phyloP scores from a whole-genome alignment of 1,140 invertebrate genomes.

The Muscidifurax raptorellus region DNA sequence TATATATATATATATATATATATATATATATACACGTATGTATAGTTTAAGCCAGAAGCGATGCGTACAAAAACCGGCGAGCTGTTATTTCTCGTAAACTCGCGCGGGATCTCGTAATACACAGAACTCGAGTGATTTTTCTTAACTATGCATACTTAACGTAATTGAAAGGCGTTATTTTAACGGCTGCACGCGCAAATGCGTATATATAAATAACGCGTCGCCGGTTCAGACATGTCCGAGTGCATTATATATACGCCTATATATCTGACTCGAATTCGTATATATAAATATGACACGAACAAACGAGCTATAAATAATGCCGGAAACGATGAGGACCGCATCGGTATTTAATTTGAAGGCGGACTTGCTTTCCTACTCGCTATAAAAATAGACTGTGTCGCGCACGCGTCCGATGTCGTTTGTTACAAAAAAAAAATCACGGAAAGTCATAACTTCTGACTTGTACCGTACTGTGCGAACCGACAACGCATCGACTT shows the following conservation, averaged over 20 bases:
- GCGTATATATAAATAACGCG: background rate
- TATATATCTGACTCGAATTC: background rate
- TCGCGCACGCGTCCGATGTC: too few species aligned
- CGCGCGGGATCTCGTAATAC: too few species aligned
- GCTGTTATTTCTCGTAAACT: background rate
- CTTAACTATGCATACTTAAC: too few species aligned
- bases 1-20: too few species aligned
- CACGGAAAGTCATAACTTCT: too few species aligned
- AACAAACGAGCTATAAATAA: background rate
- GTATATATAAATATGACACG: background rate
- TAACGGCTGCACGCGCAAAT: background rate
- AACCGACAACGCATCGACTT: background rate
- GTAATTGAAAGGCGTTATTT: background rate
- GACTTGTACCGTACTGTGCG: too few species aligned
- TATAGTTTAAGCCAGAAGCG: constrained; percentile 4
- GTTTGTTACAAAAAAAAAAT: too few species aligned
- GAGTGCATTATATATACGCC: background rate
- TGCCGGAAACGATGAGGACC: background rate
- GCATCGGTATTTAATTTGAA: background rate
- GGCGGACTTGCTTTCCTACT: background rate
- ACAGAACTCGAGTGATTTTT: too few species aligned
- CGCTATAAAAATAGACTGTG: too few species aligned
- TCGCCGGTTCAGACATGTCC: background rate
- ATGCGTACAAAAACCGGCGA: background rate
- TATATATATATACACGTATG: too few species aligned